These are phyloP conservation scores for Gymnoscopelus braueri DNA, from an alignment of 2,797 vertebrate genomes.

Conservation along the genomic window DNA sequence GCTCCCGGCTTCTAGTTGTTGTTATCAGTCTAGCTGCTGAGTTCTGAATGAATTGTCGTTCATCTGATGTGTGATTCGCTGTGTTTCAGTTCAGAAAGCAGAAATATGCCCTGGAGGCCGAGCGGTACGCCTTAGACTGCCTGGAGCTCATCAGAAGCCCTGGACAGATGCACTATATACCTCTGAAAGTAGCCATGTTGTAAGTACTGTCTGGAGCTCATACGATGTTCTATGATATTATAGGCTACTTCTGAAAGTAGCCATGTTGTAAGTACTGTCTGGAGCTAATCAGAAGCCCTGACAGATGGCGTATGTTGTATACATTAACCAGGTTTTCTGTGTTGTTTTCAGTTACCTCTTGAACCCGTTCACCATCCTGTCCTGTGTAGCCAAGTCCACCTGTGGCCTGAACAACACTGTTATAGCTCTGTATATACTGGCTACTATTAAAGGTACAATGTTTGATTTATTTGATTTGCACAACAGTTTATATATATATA, in stretches of 20 bases:
- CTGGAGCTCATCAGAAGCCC: slow-evolving; percentile 91
- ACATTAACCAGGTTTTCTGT: too few species aligned
- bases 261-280: slow-evolving; percentile 83
- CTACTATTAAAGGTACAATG: slow-evolving; percentile 88
- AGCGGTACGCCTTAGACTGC: slow-evolving; percentile 90
- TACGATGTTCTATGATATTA: slow-evolving; percentile 81
- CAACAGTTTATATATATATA: too few species aligned
- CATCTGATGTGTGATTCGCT: too few species aligned
- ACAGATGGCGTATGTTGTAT: too few species aligned
- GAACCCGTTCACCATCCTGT: slow-evolving; percentile 96
- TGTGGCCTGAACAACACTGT: slow-evolving; percentile 94
- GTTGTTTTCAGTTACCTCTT: slow-evolving; percentile 88
- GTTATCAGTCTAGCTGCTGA: too few species aligned
- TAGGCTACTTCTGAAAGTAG: slow-evolving; percentile 96
- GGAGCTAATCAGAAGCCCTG: slow-evolving; percentile 85
- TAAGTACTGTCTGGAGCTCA: slow-evolving; percentile 49
- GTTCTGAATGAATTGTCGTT: too few species aligned
- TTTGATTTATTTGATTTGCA: too few species aligned
- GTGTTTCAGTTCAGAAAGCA: slow-evolving; percentile 91
- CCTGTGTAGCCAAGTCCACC: slow-evolving; percentile 97
- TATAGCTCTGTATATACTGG: slow-evolving; percentile 91
- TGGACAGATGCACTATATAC: too few species aligned
- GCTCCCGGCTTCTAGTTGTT: too few species aligned
- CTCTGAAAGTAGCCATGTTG: slow-evolving; percentile 95
- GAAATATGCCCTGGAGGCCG: slow-evolving; percentile 90